Percentiles rank a stretch among this genome's conserved stretches.
Conservation (phyloP, 1,140 invertebrate species). For the Cryptotermes secundus region DNA sequence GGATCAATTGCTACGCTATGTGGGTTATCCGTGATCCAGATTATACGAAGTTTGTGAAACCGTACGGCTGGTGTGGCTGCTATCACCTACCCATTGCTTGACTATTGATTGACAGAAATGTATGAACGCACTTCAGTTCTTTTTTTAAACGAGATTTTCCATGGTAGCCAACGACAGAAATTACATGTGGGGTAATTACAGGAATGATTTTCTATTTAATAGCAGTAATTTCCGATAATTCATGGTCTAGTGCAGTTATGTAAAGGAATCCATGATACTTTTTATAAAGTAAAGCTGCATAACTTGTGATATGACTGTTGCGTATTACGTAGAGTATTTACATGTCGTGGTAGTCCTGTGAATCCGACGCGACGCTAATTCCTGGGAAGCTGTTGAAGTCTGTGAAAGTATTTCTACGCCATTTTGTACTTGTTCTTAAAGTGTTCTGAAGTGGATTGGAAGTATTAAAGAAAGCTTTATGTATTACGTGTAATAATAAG, state of each 20-base stretch:
- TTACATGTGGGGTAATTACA: background rate
- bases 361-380: background rate
- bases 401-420: background rate
- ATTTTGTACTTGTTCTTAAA: background rate
- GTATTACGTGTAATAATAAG: background rate
- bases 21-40: too few relatives aligned
- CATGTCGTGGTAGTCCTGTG: background rate
- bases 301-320: background rate
- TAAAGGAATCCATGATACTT: background rate
- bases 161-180: background rate
- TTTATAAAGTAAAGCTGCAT: background rate
- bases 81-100: too few relatives aligned
- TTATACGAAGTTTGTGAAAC: too few relatives aligned
- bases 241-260: background rate
- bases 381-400: background rate
- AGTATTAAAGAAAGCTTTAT: background rate
- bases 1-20: too few relatives aligned
- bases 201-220: background rate
- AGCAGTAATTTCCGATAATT: background rate
- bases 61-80: too few relatives aligned
- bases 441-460: background rate
- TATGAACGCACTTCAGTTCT: background rate
- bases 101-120: background rate
- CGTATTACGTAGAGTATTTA: background rate
- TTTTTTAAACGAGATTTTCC: background rate